Evolutionary conservation across 2,888 invertebrate genomes (phyloP).

Genomic region (Hirtodrosophila duncani): DNA sequence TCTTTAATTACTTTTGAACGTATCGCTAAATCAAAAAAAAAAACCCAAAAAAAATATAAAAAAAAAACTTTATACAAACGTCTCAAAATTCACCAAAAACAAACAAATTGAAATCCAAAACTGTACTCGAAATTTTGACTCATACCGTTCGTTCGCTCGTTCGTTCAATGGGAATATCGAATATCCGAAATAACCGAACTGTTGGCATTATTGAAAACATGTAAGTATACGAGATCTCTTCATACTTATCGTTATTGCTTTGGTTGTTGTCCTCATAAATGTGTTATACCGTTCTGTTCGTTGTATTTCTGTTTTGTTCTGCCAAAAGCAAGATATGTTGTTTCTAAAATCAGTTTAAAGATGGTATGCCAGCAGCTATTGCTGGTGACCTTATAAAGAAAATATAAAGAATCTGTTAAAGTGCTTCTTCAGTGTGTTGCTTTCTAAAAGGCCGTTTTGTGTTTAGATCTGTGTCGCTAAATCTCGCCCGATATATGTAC

Average conservation of each 20-base stretch:
- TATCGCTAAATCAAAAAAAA: slow-evolving; percentile 69
- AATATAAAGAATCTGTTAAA: slow-evolving; percentile 9
- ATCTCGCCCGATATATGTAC: slow-evolving; percentile 47
- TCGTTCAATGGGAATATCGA: slow-evolving; percentile 19
- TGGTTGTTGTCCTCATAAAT: slow-evolving; percentile 69
- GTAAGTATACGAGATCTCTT: slow-evolving; percentile 55
- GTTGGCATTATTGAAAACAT: slow-evolving; percentile 31
- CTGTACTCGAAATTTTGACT: slow-evolving; percentile 57
- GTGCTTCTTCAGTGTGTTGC: too few relatives aligned
- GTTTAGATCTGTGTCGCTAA: slow-evolving; percentile 42
- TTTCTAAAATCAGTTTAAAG: slow-evolving; percentile 14
- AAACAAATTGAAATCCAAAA: slow-evolving; percentile 35
- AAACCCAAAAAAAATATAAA: slow-evolving; percentile 16
- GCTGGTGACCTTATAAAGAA: too few relatives aligned
- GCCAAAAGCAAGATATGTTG: slow-evolving; percentile 15
- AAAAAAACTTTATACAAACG: slow-evolving; percentile 39
- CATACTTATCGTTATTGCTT: slow-evolving; percentile 66
- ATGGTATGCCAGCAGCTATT: slow-evolving; percentile 8
- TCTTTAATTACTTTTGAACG: slow-evolving; percentile 72
- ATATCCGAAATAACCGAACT: slow-evolving; percentile 27
- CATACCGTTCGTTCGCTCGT: too few relatives aligned
- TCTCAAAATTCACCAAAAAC: slow-evolving; percentile 54
- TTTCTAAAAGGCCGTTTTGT: too few relatives aligned
- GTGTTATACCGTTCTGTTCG: slow-evolving; percentile 58
- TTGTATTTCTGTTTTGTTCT: slow-evolving; percentile 59